phyloP scores from a whole-genome alignment of 2,113 vertebrate genomes.

The Zosterops pallidus region DNA sequence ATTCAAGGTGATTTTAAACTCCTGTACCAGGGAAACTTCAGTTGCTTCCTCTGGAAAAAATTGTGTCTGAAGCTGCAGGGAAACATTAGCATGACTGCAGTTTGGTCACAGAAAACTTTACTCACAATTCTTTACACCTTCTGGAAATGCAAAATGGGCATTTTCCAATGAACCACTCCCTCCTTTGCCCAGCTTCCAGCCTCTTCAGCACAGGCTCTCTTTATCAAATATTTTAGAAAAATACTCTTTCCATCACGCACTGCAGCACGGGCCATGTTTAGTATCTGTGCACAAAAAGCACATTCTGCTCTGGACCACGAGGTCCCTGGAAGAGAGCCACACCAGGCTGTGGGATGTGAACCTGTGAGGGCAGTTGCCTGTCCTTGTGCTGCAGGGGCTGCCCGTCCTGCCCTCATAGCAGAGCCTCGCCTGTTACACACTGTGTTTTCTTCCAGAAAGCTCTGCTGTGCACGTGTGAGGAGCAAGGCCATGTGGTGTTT shows the following conservation, averaged over 20 bases:
- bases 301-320: neutral
- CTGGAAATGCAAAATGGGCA: neutral
- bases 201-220: neutral
- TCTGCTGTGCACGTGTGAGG: rapidly evolving
- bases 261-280: rapidly evolving
- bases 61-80: neutral
- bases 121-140: neutral
- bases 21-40: neutral
- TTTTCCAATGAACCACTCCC: neutral
- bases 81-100: neutral
- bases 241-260: neutral
- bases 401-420: rapidly evolving
- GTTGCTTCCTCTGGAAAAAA: neutral
- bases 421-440: neutral
- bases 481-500: neutral
- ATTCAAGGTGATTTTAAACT: neutral
- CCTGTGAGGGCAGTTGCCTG: neutral
- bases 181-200: neutral
- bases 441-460: rapidly evolving
- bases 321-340: neutral
- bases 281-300: neutral
- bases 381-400: neutral
- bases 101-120: neutral
- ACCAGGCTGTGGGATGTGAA: neutral
- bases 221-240: neutral